Base-by-base conservation (phyloP, 1,140 invertebrate genomes). In the Drosophila saltans region DNA sequence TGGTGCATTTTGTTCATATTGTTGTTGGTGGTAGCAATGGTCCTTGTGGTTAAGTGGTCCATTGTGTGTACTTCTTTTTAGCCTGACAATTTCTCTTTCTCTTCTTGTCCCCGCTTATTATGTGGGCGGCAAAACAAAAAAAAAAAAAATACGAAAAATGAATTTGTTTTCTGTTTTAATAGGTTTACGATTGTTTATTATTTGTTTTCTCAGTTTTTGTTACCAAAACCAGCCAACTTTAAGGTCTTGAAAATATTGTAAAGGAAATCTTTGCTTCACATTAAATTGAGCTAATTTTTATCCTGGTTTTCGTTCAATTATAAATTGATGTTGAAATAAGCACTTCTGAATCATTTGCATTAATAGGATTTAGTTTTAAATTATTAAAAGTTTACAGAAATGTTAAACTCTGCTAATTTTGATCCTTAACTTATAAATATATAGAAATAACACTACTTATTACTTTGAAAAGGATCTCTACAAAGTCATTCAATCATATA, bases 11-110 rank as follows among this genome's bases (percentile, higher is more conserved):
- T 28, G 45, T 21, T 81, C 74, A 72, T 65, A 66, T 72, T 69
- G 70, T 73, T 61, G 62, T 16, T 62, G 59, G 43, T 61, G 16
- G 48, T 48, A 7, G 55, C 61, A 36, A 56, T 45, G 74, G 78
- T 68, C 75, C 57, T 59, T 39, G 30, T 39, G 33, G 48, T 72
- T 85, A 85, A 85, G 82, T 85, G 79, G 79, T 79, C 82, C 82
- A 73, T 68, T 63, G 82, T 86, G 82, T 28, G 80, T 56, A 82
- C 72, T 81, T 75, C 48, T 70, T 41, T 24, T 43, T 36, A 57
- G 16, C 16, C 4, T 16, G 8, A 8, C 0, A 21, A 5, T 24
- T 48, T 3, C 16, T 48, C 6, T 48, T 48, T 16, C 8, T n/a
- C 1, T 4, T 45, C 9, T 16, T 16, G 45, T 48, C 16, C 45